These are phyloP conservation scores for Hippoglossus stenolepis DNA, from an alignment of 2,113 vertebrate species.

Conservation along the genomic window DNA sequence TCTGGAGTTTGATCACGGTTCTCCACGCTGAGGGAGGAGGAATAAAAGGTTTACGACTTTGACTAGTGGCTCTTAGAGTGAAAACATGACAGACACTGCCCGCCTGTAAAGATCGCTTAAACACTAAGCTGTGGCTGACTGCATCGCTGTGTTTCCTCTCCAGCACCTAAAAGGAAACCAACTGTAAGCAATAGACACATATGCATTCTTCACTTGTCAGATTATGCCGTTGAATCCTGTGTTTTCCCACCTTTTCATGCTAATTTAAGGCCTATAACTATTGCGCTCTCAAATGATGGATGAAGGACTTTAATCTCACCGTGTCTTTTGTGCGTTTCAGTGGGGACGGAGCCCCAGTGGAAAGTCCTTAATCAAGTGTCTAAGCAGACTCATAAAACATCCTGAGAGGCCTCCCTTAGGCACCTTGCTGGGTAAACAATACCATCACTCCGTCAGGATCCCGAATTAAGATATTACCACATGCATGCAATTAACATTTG, in stretches of 20 bases:
- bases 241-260: conserved; percentile 36
- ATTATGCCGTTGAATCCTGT: background rate
- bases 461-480: conserved; percentile 73
- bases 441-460: conserved; percentile 67
- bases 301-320: conserved; percentile 35
- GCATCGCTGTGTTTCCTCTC: conserved; percentile 3
- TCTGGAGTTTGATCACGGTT: conserved; percentile 15
- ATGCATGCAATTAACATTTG: conserved; percentile 76
- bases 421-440: conserved; percentile 69
- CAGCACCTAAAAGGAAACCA: conserved; percentile 7
- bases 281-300: conserved; percentile 23
- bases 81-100: conserved; percentile 15
- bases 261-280: conserved; percentile 30
- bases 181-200: conserved; percentile 3
- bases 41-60: conserved; percentile 30
- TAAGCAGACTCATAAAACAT: conserved; percentile 76
- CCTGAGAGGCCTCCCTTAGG: conserved; percentile 62
- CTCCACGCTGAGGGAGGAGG: background rate
- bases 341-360: conserved; percentile 34
- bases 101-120: conserved; percentile 12
- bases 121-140: conserved; percentile 12
- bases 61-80: conserved; percentile 9
- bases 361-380: conserved; percentile 72
- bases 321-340: conserved; percentile 35
- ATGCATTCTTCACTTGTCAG: conserved; percentile 7